Base-by-base conservation (phyloP, 2,888 invertebrate genomes). In the Galerucella nymphaeae region DNA sequence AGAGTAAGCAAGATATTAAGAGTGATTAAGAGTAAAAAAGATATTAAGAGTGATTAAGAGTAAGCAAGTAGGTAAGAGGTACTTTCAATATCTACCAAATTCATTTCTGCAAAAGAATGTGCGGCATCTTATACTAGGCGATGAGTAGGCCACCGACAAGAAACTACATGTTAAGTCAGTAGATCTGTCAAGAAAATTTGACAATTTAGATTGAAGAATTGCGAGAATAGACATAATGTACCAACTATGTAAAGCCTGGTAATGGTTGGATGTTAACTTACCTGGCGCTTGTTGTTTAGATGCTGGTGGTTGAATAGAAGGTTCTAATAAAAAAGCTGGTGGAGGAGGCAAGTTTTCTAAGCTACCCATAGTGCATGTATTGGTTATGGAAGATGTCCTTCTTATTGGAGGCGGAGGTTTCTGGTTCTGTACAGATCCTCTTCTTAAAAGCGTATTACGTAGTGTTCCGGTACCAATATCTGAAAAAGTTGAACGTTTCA, bases 331-430 rank as follows among this genome's bases (percentile, higher is more conserved):
- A 83, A 93, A 94, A 0, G 93, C 93, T 0, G 94, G 94, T 16
- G 94, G 94, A 1, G 94, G 94, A 8, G 94, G 94, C 73, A 94
- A 86, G 82, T 87, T 88, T 78, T 89, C 89, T 80, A 88, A 82
- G 76, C 88, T 88, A 42, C 88, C 88, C 78, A 84, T 87, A 74
- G 84, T 85, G 50, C 73, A 72, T 30, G 86, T 84, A 74, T 88
- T 87, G 20, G 90, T 89, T 70, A 91, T 89, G 13, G 90, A 90
- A 0, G 96, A 94, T 0, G 95, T 95, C 55, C 96, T 89, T 66
- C 96, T 88, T 59, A 95, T 93, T 0, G 96, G 95, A 48, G 96
- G 95, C 75, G 95, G 94, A 50, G 95, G 96, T 85, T 94, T 91
- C 79, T 89, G 88, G 77, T 88, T 85, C 77, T 83, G 91, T 86